These are phyloP conservation scores for Parotocinclus haroldoi DNA, from an alignment of 2,797 vertebrate genomes.

Conservation along the genomic window DNA sequence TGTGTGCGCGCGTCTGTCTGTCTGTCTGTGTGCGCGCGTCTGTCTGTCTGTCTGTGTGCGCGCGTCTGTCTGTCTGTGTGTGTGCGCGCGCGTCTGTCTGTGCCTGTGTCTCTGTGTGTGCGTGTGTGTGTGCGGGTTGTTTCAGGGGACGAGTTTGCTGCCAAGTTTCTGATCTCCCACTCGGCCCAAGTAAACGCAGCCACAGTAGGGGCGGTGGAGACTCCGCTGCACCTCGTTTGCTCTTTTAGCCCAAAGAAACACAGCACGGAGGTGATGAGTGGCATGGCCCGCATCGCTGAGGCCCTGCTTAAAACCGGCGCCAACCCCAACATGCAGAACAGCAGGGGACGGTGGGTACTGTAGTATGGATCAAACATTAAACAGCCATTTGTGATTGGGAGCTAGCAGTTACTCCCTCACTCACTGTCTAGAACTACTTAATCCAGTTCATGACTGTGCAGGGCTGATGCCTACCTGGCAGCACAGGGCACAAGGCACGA, in stretches of 20 bases:
- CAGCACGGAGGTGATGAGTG: constrained; percentile 79
- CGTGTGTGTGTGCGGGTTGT: neutral
- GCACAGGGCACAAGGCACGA: too few relatives aligned
- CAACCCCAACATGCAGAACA: constrained; percentile 97
- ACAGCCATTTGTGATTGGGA: neutral
- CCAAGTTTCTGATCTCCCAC: constrained; percentile 91
- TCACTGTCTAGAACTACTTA: too few relatives aligned
- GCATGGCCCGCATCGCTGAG: constrained; percentile 89
- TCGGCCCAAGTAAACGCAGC: constrained; percentile 90
- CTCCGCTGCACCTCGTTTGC: constrained; percentile 91
- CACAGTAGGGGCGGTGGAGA: constrained; percentile 88
- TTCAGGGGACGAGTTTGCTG: constrained; percentile 90
- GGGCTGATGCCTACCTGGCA: too few relatives aligned
- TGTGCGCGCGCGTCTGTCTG: too few relatives aligned
- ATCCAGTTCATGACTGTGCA: too few relatives aligned
- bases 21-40: too few relatives aligned
- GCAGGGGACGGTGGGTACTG: constrained; percentile 82
- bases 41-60: too few relatives aligned
- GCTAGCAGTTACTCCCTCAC: too few relatives aligned
- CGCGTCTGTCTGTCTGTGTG: too few relatives aligned
- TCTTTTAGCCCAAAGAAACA: constrained; percentile 90
- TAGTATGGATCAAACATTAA: neutral
- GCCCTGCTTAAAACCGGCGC: constrained; percentile 88
- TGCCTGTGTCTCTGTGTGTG: too few relatives aligned
- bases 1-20: too few relatives aligned